phyloP scores from a whole-genome alignment of 1,140 invertebrate species.

The Conus ventricosus region DNA sequence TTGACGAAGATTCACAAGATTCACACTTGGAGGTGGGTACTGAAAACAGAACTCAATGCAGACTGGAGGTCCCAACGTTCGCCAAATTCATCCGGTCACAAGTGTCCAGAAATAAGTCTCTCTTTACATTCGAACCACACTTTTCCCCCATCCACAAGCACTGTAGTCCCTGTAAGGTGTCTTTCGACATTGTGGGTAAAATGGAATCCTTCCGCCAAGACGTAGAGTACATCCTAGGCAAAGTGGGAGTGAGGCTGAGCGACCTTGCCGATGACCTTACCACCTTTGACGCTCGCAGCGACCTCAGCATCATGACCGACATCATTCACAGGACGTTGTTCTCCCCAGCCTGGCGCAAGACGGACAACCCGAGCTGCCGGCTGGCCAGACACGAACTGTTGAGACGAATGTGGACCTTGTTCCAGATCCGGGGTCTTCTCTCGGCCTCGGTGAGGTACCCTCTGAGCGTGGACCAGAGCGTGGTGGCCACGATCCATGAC shows the following conservation, averaged over 20 bases:
- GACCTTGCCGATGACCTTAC: neutral
- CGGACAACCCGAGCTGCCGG: neutral
- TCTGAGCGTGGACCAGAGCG: neutral
- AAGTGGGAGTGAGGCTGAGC: neutral
- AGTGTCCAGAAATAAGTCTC: neutral
- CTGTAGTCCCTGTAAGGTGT: slow-evolving; percentile 11
- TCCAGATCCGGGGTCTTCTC: neutral
- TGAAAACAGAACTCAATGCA: neutral
- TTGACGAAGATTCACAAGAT: neutral
- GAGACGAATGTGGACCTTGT: slow-evolving; percentile 4
- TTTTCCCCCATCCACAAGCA: neutral
- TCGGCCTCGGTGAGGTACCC: neutral
- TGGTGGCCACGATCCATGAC: neutral
- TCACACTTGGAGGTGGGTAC: neutral
- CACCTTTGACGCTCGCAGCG: slow-evolving; percentile 14
- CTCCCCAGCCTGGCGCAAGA: neutral
- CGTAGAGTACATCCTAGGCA: slow-evolving; percentile 17
- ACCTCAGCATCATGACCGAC: slow-evolving; percentile 17
- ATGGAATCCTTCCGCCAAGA: slow-evolving; percentile 29
- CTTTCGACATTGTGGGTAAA: slow-evolving; percentile 30
- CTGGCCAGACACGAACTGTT: neutral
- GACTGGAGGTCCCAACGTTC: neutral
- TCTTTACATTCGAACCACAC: neutral
- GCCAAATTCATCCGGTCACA: neutral
- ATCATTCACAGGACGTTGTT: neutral